Conservation (phyloP, 2,113 vertebrate species). For the Psittacara wagleri region DNA sequence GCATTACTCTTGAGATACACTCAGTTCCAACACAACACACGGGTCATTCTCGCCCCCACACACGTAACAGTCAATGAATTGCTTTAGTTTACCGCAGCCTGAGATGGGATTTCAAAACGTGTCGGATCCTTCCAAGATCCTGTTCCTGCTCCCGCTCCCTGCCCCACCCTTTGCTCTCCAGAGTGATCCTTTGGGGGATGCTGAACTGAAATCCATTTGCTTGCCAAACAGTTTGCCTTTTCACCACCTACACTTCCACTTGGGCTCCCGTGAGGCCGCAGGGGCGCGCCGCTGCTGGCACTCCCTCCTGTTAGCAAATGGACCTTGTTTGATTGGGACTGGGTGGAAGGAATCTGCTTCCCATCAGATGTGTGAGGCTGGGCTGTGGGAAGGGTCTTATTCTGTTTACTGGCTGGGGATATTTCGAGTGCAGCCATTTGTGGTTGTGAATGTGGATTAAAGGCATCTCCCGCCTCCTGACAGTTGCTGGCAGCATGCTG, state of each 20-base stretch:
- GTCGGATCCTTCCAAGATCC: background rate
- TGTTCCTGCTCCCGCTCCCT: background rate
- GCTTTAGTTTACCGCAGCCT: background rate
- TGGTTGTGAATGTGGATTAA: constrained; percentile 39
- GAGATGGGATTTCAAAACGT: background rate
- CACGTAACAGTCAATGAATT: accelerated
- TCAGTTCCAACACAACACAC: accelerated
- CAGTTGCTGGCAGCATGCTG: constrained; percentile 22
- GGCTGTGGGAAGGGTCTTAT: background rate
- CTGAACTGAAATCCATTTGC: background rate
- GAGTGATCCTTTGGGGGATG: background rate
- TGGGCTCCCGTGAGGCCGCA: accelerated
- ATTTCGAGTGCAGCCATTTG: background rate
- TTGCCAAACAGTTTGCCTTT: background rate
- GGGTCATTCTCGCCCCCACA: background rate
- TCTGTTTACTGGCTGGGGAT: constrained; percentile 4
- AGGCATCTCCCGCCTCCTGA: constrained; percentile 24
- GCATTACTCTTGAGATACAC: background rate
- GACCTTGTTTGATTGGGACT: background rate
- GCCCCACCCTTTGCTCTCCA: background rate
- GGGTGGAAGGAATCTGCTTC: background rate
- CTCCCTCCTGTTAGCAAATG: accelerated
- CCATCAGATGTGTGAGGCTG: background rate
- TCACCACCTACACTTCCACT: background rate
- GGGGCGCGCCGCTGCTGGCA: background rate